Evolutionary conservation across 2,888 invertebrate genomes (phyloP).

Genomic region (Microdon myrmicae): DNA sequence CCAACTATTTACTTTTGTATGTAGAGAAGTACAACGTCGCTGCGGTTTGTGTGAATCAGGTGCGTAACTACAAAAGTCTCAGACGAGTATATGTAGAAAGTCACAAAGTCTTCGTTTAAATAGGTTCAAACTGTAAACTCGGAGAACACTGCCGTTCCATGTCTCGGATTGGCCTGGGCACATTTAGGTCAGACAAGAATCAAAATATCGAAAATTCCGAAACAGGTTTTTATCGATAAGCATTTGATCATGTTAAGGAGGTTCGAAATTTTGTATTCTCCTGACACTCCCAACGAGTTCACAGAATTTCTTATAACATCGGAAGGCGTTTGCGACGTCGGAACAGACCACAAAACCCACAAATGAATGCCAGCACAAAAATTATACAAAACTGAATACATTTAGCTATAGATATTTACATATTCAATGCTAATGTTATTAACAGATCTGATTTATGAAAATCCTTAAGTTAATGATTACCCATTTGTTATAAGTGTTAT

Average conservation of each 20-base stretch:
- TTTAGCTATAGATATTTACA: no score
- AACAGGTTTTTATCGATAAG: slow-evolving; percentile 57
- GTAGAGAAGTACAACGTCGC: slow-evolving; percentile 70
- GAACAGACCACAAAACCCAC: no score
- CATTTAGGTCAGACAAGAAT: slow-evolving; percentile 73
- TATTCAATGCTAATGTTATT: no score
- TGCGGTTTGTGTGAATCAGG: slow-evolving; percentile 80
- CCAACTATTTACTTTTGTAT: slow-evolving; percentile 70
- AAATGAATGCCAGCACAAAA: no score
- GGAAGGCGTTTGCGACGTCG: slow-evolving; percentile 65
- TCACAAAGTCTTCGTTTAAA: not conserved
- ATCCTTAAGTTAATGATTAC: no score
- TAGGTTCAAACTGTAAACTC: slow-evolving; percentile 63
- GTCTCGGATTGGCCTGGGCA: slow-evolving; percentile 75
- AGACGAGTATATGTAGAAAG: not conserved
- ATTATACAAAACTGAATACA: no score
- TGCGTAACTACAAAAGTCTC: slow-evolving; percentile 57
- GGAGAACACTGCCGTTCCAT: slow-evolving; percentile 67
- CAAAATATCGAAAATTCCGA: slow-evolving; percentile 66
- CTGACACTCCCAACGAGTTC: slow-evolving; percentile 68
- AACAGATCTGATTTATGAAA: no score
- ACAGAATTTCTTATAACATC: slow-evolving; percentile 69
- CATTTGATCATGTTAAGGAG: slow-evolving; percentile 60
- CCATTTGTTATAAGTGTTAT: no score
- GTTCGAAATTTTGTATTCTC: slow-evolving; percentile 71